These are phyloP conservation scores for Zosterops lateralis DNA, from an alignment of 2,113 vertebrate genomes.

Conservation along the genomic window DNA sequence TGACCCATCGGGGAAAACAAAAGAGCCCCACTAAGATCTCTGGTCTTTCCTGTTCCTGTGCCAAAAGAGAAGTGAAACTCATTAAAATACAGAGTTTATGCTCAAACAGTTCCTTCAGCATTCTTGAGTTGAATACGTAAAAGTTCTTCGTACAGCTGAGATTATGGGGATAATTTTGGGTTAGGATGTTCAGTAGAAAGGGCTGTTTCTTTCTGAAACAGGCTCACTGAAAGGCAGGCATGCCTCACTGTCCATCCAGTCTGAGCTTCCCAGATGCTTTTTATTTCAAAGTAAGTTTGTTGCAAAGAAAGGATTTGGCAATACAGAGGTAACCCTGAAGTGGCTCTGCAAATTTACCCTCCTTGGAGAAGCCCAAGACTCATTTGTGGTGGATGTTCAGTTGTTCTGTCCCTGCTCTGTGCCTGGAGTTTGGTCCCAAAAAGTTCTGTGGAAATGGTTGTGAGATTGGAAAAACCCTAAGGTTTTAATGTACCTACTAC, in stretches of 20 bases:
- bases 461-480: no score
- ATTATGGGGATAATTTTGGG: neutral
- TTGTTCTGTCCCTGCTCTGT: neutral
- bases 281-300: neutral
- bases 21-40: neutral
- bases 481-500: fast-evolving
- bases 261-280: neutral
- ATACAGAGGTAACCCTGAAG: no score
- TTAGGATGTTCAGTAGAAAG: neutral
- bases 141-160: fast-evolving
- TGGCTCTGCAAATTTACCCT: neutral
- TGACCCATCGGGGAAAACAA: neutral
- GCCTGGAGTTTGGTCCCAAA: neutral
- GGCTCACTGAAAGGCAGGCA: neutral
- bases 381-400: neutral
- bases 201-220: neutral
- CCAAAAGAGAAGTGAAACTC: neutral
- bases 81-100: neutral
- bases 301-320: neutral
- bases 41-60: neutral
- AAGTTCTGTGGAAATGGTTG: neutral
- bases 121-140: neutral
- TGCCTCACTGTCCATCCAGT: neutral
- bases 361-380: neutral
- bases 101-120: neutral